Evolutionary conservation across 2,888 invertebrate species (phyloP).

Genomic region (Adela reaumurella): DNA sequence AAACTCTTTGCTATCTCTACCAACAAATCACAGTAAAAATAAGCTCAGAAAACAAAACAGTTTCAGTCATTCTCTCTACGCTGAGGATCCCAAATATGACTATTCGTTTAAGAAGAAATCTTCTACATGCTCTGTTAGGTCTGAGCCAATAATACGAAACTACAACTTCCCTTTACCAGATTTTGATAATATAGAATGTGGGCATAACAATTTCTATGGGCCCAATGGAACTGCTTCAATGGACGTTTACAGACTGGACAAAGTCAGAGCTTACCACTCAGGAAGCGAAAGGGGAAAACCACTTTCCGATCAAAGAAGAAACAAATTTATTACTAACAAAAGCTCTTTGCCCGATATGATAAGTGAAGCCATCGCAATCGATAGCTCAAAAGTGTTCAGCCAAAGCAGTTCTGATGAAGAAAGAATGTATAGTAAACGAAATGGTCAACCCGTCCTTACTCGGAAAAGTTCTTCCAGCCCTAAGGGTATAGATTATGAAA

Average conservation of each 20-base stretch:
- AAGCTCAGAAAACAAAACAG: constrained; percentile 37
- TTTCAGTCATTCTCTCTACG: constrained; percentile 21
- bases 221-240: constrained; percentile 26
- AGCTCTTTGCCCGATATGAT: constrained; percentile 60
- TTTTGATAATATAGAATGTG: constrained; percentile 23
- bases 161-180: constrained; percentile 43
- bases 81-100: constrained; percentile 18
- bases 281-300: constrained; percentile 23
- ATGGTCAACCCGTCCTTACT: constrained; percentile 21
- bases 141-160: constrained; percentile 36
- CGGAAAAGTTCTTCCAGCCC: constrained; percentile 32
- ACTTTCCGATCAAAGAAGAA: constrained; percentile 20
- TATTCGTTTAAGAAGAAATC: constrained; percentile 25
- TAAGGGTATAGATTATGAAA: constrained; percentile 64
- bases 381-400: constrained; percentile 38
- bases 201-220: constrained; percentile 22
- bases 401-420: constrained; percentile 43
- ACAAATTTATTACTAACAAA: constrained; percentile 26
- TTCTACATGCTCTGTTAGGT: constrained; percentile 37
- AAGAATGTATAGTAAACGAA: constrained; percentile 31
- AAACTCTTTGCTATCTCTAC: constrained; percentile 34
- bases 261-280: constrained; percentile 23
- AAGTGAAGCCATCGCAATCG: constrained; percentile 62
- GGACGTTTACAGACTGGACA: constrained; percentile 32
- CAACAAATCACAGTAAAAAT: constrained; percentile 22